These are phyloP conservation scores for Urophycis tenuis DNA, from an alignment of 2,797 vertebrate species.

Conservation along the genomic window DNA sequence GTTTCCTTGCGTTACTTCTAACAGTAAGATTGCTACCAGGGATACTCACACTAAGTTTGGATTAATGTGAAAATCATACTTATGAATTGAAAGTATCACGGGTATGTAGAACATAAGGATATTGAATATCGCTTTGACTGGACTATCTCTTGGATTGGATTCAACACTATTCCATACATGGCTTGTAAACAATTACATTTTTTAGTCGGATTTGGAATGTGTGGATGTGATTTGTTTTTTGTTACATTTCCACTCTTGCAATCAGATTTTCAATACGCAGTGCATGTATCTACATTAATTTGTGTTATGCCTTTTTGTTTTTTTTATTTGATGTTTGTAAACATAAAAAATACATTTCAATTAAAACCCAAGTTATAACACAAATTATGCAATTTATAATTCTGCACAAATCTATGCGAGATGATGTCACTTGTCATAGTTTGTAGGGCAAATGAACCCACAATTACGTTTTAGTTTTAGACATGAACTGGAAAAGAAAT, in stretches of 20 bases:
- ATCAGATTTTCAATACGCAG: neutral
- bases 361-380: neutral
- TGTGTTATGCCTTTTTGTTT: neutral
- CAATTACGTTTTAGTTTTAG: neutral
- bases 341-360: neutral
- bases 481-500: conserved; percentile 1
- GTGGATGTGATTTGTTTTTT: neutral
- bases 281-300: neutral
- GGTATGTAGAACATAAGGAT: neutral
- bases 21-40: neutral
- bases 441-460: neutral
- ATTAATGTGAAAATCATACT: neutral
- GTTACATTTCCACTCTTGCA: conserved; percentile 3
- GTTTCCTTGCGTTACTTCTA: neutral
- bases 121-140: neutral
- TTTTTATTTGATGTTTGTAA: neutral
- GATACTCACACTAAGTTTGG: neutral
- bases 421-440: neutral
- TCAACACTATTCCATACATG: conserved; percentile 3
- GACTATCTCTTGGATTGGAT: conserved; percentile 1
- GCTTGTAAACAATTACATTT: neutral
- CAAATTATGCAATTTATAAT: neutral
- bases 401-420: conserved; percentile 1
- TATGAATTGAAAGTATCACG: neutral
- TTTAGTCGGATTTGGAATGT: neutral